Conservation (phyloP, 2,797 vertebrate genomes). For the Scleropages formosus region DNA sequence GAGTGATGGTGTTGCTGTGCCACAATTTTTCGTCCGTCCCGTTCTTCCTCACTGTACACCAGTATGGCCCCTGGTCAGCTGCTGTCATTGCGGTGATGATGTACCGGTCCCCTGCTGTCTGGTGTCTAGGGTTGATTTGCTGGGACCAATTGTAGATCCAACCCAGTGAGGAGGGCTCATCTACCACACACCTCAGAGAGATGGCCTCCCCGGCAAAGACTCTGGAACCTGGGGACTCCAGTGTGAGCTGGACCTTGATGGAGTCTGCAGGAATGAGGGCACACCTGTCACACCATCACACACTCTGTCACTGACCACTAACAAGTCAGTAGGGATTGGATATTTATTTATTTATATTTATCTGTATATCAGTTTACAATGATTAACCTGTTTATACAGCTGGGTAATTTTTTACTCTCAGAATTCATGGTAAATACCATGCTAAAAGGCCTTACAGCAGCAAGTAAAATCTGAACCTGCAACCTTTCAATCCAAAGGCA, state of each 20-base stretch:
- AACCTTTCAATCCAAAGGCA: too few species aligned
- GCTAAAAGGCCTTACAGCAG: too few species aligned
- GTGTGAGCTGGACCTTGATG: constrained; percentile 38
- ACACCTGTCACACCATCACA: constrained; percentile 10
- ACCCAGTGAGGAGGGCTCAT: constrained; percentile 30
- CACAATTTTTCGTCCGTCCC: constrained; percentile 31
- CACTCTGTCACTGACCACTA: too few species aligned
- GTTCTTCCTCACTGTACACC: constrained; percentile 45
- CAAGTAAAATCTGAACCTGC: too few species aligned
- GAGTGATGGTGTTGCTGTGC: constrained; percentile 26
- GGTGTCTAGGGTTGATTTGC: constrained; percentile 38
- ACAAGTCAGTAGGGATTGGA: too few species aligned
- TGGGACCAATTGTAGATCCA: constrained; percentile 50
- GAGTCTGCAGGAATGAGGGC: constrained; percentile 43
- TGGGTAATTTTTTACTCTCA: too few species aligned
- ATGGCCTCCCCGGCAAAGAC: constrained; percentile 52
- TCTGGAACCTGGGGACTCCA: constrained; percentile 51
- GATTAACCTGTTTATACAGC: too few species aligned
- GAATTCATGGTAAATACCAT: too few species aligned
- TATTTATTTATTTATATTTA: too few species aligned
- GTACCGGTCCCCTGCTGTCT: constrained; percentile 48
- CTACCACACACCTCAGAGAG: constrained; percentile 47
- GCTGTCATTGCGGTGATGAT: constrained; percentile 47
- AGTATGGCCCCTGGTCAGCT: constrained; percentile 49
- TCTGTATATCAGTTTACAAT: too few species aligned